Base-by-base conservation (phyloP, 2,113 vertebrate species). In the Ornithorhynchus anatinus region DNA sequence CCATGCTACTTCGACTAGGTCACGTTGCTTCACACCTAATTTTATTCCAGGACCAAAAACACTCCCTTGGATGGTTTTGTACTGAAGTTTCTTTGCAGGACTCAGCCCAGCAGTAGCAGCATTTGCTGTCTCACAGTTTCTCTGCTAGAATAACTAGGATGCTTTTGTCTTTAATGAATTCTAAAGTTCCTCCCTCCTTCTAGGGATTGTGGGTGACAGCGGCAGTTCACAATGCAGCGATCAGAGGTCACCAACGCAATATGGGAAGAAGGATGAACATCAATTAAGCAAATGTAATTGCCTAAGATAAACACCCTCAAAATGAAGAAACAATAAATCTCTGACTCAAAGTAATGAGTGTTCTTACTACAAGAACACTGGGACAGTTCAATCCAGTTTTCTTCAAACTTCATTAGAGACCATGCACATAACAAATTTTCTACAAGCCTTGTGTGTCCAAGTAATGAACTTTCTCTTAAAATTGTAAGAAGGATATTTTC, bases 201-300 rank as follows among this genome's bases (percentile, higher is more conserved):
- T 6, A 72, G 66, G 72, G 76, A 80, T 72, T 77, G 70, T 33
- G 15, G 3, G 19, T 75, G 38, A 63, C n/a, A 69, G 59, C 4
- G 1, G 51, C 20, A 72, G 37, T 9, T 23, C 59, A 68, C 58
- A 80, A 59, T 68, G 59, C 79, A 72, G 14, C 64, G 58, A 70
- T 17, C 27, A 61, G 10, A 67, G 69, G 66, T 84, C 78, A 77
- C 15, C n/a, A 63, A 35, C 57, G 75, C 33, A 81, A 72, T 76
- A 61, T 68, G 47, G 23, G 25, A 72, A 51, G n/a, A 77, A 75
- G 40, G 81, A 75, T 72, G 67, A 77, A 43, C 63, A 77, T 72
- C 48, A 77, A 54, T 85, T 85, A 84, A 87, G 40, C 57, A 37
- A 67, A 36, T 29, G 70, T 72, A 81, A 81, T 70, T 81, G 48